phyloP scores from a whole-genome alignment of 2,113 vertebrate genomes.

The Crotophaga sulcirostris region DNA sequence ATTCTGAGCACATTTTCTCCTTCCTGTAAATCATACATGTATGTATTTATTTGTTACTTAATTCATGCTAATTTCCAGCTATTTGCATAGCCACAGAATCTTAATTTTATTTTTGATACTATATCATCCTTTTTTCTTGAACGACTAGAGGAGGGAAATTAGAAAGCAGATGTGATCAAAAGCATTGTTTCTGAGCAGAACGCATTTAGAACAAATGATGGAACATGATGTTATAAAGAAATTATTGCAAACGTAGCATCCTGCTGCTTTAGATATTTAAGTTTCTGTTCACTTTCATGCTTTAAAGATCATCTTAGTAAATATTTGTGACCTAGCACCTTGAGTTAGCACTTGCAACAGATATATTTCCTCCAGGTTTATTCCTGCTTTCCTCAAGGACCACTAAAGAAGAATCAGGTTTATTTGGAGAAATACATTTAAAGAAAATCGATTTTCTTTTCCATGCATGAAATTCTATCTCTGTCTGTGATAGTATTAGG shows the following conservation, averaged over 20 bases:
- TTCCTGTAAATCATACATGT: not conserved
- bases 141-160: not conserved
- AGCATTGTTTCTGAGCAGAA: not conserved
- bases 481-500: not conserved
- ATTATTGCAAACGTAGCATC: not conserved
- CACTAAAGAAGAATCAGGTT: not conserved
- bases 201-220: not conserved
- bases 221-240: not conserved
- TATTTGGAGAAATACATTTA: not conserved
- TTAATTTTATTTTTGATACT: not conserved
- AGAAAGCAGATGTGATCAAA: not conserved
- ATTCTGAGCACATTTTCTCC: not conserved
- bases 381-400: not conserved
- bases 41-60: slow-evolving; percentile 13
- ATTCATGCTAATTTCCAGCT: not conserved
- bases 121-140: not conserved
- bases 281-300: not conserved
- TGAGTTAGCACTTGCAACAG: not conserved
- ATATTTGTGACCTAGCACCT: not conserved
- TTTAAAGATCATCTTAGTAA: not conserved
- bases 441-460: not conserved
- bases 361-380: not conserved
- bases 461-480: not conserved
- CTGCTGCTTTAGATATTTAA: not conserved
- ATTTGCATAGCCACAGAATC: not conserved